Conservation (phyloP, 2,113 vertebrate species). For the Protobothrops flavoviridis region DNA sequence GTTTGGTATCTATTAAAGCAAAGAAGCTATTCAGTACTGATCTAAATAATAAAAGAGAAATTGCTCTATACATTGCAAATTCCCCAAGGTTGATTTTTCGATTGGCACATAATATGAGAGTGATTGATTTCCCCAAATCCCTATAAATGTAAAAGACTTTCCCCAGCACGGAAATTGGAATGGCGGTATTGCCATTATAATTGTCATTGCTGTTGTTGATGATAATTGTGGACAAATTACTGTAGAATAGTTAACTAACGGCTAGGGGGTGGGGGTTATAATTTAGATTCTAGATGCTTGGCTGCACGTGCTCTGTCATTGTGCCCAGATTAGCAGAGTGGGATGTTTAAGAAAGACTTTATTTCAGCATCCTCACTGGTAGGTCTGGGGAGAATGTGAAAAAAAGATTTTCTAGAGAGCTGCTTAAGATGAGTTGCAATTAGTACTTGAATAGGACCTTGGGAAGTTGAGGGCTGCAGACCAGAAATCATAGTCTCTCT, state of each 20-base stretch:
- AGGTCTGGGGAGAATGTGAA: background rate
- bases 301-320: background rate
- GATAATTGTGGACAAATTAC: background rate
- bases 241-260: background rate
- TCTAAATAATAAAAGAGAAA: background rate
- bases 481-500: background rate
- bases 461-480: background rate
- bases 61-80: background rate
- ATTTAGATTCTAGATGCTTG: background rate
- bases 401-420: background rate
- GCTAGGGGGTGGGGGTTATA: too few species aligned
- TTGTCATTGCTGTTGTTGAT: background rate
- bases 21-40: background rate
- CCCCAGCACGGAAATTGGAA: background rate
- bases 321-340: background rate
- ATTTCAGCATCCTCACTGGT: background rate
- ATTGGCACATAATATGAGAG: background rate
- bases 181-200: background rate
- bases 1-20: background rate
- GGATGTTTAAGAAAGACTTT: background rate
- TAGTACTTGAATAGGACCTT: background rate
- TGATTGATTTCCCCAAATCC: background rate
- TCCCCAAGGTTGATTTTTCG: background rate
- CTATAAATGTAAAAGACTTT: background rate
- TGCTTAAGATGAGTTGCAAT: background rate